Base-by-base conservation (phyloP, 35 echinoderm and acorn worm genomes). In the Holothuria glaberrima region DNA sequence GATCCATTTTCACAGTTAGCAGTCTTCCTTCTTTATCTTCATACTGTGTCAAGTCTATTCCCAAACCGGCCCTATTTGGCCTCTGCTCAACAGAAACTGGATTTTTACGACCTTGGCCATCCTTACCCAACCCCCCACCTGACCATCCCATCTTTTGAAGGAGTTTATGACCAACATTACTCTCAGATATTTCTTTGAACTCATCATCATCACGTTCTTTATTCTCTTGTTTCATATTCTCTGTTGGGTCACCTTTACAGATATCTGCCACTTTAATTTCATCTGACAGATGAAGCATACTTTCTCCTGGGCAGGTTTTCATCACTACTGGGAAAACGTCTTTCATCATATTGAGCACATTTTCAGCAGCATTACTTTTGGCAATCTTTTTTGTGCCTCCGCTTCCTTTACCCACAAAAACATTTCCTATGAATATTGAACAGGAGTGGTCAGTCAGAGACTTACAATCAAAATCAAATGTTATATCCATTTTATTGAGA, bases 111-210 rank as follows among this genome's bases (percentile, higher is more conserved):
- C 80, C 80, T 19, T 84, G 80, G 3, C 57, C 80, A 13, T 60
- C 57, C 57, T 84, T 84, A 17, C 80, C 80, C 20, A 84, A 56
- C 46, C 80, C 80, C 13, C 59, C 59, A 4, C 80, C 80, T 10
- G 12, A 58, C 80, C 80, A 84, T 24, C 80, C 80, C n/a, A 84
- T 9, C 56, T 84, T 84, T 38, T 84, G 80, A 7, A 84, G 80
- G 21, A 84, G 80, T 57, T 33, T 84, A 38, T 33, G 59, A 6
- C 80, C 80, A 12, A 36, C 30, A 38, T 84, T 84, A 29, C 59
- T 59, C 33, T 59, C 80, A 14, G 80, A 46, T 63, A 84, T 31
- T 84, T 27, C 80, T 18, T 60, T 10, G 0, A 36, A 32, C 18
- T 48, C 30, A 12, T 21, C 57, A 18, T n/a, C 7, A 17, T 21